Base-by-base conservation (phyloP, 2,888 invertebrate genomes). In the Dynastes tityus region DNA sequence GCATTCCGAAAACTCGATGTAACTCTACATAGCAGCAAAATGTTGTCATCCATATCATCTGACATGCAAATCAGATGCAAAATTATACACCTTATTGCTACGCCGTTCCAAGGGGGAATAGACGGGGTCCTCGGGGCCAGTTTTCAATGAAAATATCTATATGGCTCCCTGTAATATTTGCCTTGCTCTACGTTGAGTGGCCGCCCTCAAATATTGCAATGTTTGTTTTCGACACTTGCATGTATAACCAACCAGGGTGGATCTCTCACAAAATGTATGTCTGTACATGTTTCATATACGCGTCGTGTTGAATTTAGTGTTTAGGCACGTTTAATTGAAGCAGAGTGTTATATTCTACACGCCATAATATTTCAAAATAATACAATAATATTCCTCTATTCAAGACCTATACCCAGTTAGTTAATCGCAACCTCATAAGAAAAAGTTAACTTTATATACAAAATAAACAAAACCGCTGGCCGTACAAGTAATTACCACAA, bases 61-160 rank as follows among this genome's bases (percentile, higher is more conserved):
- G 85, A 85, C 85, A 88, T 88, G 88, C 87, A 88, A 88, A 88
- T 88, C 87, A 86, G 86, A 88, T 88, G 88, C 88, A 88, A 88
- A 88, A 88, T 88, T 88, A 88, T 87, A 88, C 87, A 87, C 87
- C 87, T 88, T 88, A 87, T 87, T 87, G 86, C 85, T 83, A 84
- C 84, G 83, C 84, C 82, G 65, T 65, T 63, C 16, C 45, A 45
- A 45, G 65, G 32, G 49, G 49, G 73, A 61, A 13, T 58, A 16
- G 45, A 11, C 16, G 61, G 73, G 73, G 22, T 55, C 22, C 37
- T 77, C 82, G 82, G 84, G 82, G 81, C 83, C 84, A 83, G 83
- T 84, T 85, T 73, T 82, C 84, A 84, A 84, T 83, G 84, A 85
- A 85, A 85, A 85, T 85, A 86, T 85, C 84, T 82, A 81, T 84